Percentiles rank a stretch among this genome's conserved stretches.
phyloP scores from a whole-genome alignment of 2,888 invertebrate genomes.

The Xestia sexstrigata region DNA sequence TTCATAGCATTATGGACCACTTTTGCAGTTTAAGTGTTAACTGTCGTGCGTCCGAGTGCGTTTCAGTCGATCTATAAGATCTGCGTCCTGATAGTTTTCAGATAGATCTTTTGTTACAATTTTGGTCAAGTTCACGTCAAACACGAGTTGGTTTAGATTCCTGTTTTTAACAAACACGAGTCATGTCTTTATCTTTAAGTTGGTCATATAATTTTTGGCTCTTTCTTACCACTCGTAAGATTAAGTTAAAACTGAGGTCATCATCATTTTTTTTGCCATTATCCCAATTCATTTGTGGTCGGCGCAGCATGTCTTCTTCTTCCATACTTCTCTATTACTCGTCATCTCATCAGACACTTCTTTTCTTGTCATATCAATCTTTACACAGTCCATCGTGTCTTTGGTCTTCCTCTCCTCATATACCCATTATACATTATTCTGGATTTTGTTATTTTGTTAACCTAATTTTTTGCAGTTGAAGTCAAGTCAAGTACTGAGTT shows the following conservation, averaged over 20 bases:
- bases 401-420: too few species aligned
- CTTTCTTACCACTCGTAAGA: not conserved
- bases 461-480: too few species aligned
- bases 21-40: not conserved
- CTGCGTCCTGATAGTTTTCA: constrained; percentile 1
- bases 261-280: too few species aligned
- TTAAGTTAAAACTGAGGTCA: too few species aligned
- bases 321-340: too few species aligned
- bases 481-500: not conserved
- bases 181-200: not conserved
- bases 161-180: constrained; percentile 4
- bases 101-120: constrained; percentile 40
- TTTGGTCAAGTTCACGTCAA: constrained; percentile 43
- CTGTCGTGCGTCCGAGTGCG: not conserved
- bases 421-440: not conserved
- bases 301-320: too few species aligned
- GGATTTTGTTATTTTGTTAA: not conserved
- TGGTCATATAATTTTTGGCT: not conserved
- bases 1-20: not conserved
- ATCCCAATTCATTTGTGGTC: too few species aligned
- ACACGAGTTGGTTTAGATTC: not conserved
- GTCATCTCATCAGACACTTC: too few species aligned
- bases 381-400: too few species aligned
- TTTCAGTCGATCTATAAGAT: constrained; percentile 4
- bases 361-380: too few species aligned